Evolutionary conservation across 2,797 vertebrate species (phyloP).

Genomic region (Lycodopsis pacificus): DNA sequence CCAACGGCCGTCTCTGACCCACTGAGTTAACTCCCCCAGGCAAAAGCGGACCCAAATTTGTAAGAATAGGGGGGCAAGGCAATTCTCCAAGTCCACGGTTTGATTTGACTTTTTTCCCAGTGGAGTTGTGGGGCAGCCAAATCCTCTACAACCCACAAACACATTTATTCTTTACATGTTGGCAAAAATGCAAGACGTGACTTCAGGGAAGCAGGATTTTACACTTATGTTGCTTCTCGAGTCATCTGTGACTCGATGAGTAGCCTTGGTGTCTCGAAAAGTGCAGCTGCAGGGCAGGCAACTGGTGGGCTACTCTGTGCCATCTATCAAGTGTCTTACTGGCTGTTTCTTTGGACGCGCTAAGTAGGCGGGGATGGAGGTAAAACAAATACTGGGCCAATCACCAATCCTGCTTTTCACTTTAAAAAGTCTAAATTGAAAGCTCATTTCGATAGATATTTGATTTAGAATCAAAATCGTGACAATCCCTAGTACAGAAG

Average conservation of each 20-base stretch:
- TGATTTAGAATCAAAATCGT: not conserved
- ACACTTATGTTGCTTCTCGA: not conserved
- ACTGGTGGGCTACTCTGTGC: not conserved
- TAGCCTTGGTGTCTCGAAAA: not conserved
- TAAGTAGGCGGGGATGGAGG: not conserved
- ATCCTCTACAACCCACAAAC: not conserved
- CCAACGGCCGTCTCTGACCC: not conserved
- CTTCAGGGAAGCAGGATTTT: not conserved
- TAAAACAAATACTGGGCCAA: not conserved
- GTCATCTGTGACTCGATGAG: not conserved
- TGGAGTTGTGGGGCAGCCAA: not conserved
- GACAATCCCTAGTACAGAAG: not conserved
- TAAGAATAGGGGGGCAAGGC: not conserved
- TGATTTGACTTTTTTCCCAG: not conserved
- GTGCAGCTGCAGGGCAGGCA: not conserved
- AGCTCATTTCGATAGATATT: not conserved
- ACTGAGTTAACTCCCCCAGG: not conserved
- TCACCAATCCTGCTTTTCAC: not conserved
- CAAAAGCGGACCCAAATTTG: not conserved
- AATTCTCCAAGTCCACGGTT: not conserved
- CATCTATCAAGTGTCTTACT: not conserved
- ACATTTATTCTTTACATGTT: not conserved
- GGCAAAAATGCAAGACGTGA: not conserved
- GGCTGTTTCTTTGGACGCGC: not conserved
- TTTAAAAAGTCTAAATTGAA: not conserved